Evolutionary conservation across 2,888 invertebrate species (phyloP), one percentile per base, ranked within the genome.

Genomic region (Spilosoma lubricipeda): DNA sequence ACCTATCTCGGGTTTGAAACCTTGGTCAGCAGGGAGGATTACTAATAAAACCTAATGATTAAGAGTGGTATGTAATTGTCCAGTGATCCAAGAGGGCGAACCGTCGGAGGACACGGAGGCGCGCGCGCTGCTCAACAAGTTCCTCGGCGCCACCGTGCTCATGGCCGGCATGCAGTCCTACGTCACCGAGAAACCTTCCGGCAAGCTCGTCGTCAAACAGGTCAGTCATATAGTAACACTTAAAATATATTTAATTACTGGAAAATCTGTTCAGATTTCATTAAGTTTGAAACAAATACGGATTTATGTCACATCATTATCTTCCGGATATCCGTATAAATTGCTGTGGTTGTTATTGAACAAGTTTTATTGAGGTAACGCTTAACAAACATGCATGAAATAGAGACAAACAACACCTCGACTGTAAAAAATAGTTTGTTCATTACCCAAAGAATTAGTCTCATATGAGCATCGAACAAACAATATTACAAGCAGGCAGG

Each of bases 81-180:
- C 89, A 97, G 97, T 97, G 88, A 93, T 96, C 78, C 96, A 96
- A 85, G 96, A 96, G 79, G 97, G 97, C 15, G 98, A 98, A 89
- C 96, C 95, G 3, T 90, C 91, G 48, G 97, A 97, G 89, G 98
- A 98, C 91, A 91, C 95, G 63, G 97, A 97, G 92, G 98, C 98
- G 63, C 96, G 97, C 74, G 97, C 97, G 78, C 95, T 98, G 85
- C 96, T 98, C 71, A 98, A 98, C 95, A 98, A 98, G 95, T 98
- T 98, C 95, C 96, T 98, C 71, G 98, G 98, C 75, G 97, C 98
- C 80, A 97, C 97, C 86, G 98, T 98, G 85, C 97, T 98, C 77
- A 97, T 98, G 96, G 97, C 97, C 72, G 98, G 98, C 84, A 97
- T 98, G 96, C 98, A 98, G 94, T 88, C 88, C 86, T 95, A 95